Evolutionary conservation across 2,113 vertebrate genomes (phyloP).

Genomic region (Rhabdornis inornatus): DNA sequence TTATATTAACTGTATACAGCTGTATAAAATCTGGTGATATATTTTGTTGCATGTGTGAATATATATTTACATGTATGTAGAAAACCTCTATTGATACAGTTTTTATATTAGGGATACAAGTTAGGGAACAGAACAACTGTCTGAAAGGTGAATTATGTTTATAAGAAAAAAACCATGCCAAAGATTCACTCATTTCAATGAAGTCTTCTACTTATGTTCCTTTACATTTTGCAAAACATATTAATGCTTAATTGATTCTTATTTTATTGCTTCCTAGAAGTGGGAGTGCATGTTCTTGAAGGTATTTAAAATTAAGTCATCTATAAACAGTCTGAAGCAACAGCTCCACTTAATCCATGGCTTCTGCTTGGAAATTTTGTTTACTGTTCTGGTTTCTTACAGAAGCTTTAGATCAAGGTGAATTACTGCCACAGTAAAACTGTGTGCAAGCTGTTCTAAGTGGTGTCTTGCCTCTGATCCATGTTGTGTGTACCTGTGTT

Average conservation of each 20-base stretch:
- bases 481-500: background rate
- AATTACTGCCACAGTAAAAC: constrained; percentile 2
- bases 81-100: background rate
- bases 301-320: background rate
- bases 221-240: background rate
- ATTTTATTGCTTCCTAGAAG: background rate
- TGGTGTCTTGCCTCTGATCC: background rate
- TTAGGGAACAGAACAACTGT: background rate
- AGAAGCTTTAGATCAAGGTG: background rate
- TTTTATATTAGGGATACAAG: background rate
- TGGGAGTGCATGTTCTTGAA: background rate
- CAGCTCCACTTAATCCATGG: background rate
- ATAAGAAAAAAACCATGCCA: background rate
- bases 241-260: background rate
- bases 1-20: constrained; percentile 25
- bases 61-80: background rate
- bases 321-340: background rate
- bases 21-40: background rate
- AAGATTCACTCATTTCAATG: background rate
- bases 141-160: background rate
- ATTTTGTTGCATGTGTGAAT: background rate
- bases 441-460: background rate
- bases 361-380: background rate
- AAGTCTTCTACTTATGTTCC: background rate
- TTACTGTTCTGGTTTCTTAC: background rate